Base-by-base conservation (phyloP, 1,140 invertebrate species). In the Metopolophium dirhodum region DNA sequence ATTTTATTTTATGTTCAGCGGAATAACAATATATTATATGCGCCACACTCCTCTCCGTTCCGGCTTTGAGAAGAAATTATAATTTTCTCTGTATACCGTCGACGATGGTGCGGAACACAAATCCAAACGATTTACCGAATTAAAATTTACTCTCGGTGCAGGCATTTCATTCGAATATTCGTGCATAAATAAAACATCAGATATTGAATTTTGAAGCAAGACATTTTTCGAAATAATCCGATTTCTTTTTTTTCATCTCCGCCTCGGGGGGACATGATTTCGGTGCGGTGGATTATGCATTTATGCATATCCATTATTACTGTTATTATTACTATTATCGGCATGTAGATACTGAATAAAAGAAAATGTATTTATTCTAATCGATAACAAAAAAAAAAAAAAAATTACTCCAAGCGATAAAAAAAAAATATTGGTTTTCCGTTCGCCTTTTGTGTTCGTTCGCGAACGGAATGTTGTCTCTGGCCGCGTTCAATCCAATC, bases 21-120 rank as follows among this genome's bases (percentile, higher is more conserved):
- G n/a, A 77, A 35, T 77, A 77, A 35, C n/a, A 77, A 77, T 77
- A 77, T 77, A 77, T 77, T 77, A 77, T 77, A 77, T n/a, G 61
- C 61, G n/a, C 14, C n/a, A 4, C 14, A 14, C 11, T 14, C 30
- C 11, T 3, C 7, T 30, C 22, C 41, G 6, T 47, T 86, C 30
- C 85, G 85, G 23, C 14, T 14, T 45, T 41, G 41, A 86, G 14
- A 86, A 86, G 30, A 18, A 77, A 86, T 86, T n/a, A 86, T 86
- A 86, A 47, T 86, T 47, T 86, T 86, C 45, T 2, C 45, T 47
- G 47, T 86, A 30, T 9, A 30, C 45, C 26, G 14, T 86, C 45
- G 22, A 30, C 9, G 41, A 77, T 77, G 23, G 26, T 14, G 49
- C 30, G 37, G 85, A 85, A 85, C 41, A 41, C 85, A 47, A 26